These are phyloP conservation scores for Callorhinus ursinus DNA, from an alignment of 2,113 vertebrate genomes.

Conservation along the genomic window DNA sequence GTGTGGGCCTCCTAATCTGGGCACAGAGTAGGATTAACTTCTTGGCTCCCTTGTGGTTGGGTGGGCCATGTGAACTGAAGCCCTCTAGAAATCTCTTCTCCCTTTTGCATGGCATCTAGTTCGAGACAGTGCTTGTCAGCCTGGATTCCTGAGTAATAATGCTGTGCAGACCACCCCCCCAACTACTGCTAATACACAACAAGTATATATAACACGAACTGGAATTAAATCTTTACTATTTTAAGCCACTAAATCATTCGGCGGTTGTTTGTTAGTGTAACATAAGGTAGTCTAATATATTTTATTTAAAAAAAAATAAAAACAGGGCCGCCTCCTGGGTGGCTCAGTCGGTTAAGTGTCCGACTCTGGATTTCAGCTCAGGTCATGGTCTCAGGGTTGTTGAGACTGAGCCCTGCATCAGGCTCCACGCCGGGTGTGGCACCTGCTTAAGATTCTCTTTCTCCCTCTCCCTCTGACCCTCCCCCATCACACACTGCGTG, in stretches of 20 bases:
- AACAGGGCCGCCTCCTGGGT: not conserved
- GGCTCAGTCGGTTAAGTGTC: not conserved
- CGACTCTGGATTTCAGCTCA: not conserved
- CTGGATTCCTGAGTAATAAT: not conserved
- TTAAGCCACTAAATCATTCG: not conserved
- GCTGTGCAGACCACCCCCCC: not conserved
- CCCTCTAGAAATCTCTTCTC: not conserved
- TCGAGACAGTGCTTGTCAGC: not conserved
- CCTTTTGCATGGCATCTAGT: not conserved
- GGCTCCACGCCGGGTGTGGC: not conserved
- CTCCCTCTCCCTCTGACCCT: not conserved
- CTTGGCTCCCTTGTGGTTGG: not conserved
- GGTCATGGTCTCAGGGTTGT: not conserved
- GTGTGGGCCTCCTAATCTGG: not conserved
- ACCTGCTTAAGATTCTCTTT: not conserved
- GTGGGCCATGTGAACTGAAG: not conserved
- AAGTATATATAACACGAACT: not conserved
- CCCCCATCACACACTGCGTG: not conserved
- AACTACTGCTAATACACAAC: not conserved
- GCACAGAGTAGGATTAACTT: not conserved
- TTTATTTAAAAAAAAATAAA: not conserved
- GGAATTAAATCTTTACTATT: not conserved
- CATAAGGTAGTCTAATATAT: not conserved
- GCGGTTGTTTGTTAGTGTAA: not conserved
- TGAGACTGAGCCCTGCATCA: not conserved